phyloP scores from a whole-genome alignment of 1,140 invertebrate species.

The Tetramorium simillimum region DNA sequence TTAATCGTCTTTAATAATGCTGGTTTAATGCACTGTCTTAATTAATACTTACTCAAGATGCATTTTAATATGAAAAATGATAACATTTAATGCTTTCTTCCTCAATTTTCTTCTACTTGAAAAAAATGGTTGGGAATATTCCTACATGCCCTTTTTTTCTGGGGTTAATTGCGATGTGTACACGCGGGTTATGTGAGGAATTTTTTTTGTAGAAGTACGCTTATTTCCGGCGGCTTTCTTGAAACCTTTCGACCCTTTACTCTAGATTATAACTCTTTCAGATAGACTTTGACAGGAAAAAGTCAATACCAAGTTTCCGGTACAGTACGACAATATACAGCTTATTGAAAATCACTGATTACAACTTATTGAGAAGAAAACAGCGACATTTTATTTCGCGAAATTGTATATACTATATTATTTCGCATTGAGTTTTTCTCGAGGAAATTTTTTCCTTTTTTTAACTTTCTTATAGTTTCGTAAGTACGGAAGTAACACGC shows the following conservation, averaged over 20 bases:
- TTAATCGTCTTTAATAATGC: neutral
- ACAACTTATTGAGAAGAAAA: neutral
- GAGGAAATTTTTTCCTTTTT: neutral
- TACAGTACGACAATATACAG: neutral
- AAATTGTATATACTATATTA: neutral
- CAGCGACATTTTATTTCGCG: neutral
- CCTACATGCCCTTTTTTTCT: neutral
- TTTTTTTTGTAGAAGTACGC: conserved; percentile 1
- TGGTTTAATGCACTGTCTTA: neutral
- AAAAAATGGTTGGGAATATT: conserved; percentile 15
- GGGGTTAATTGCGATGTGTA: neutral
- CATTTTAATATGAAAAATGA: neutral
- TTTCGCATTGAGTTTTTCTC: neutral
- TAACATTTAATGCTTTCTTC: neutral
- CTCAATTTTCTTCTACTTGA: neutral
- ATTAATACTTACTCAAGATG: neutral
- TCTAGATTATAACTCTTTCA: neutral
- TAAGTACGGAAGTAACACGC: neutral
- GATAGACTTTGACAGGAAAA: neutral
- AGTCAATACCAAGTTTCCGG: conserved; percentile 18
- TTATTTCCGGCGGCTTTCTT: conserved; percentile 20
- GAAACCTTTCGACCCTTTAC: neutral
- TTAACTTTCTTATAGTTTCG: neutral
- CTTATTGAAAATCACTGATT: neutral
- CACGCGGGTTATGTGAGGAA: neutral